Percentiles rank a stretch among this genome's conserved stretches.
phyloP scores from a whole-genome alignment of 2,797 vertebrate genomes.

The Lophius americanus region DNA sequence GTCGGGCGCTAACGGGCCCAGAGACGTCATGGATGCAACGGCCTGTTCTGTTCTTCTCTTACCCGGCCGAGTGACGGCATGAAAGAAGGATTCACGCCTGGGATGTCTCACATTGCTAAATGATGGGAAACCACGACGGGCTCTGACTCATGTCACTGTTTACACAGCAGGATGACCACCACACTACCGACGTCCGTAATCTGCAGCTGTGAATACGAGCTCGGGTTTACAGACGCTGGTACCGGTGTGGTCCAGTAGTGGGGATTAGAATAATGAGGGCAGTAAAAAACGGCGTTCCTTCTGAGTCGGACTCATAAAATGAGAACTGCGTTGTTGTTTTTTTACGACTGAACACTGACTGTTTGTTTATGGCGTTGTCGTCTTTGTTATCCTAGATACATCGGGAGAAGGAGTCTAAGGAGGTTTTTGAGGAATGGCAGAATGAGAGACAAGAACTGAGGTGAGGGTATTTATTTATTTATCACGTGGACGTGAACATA shows the following conservation, averaged over 20 bases:
- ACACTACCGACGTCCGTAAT: not conserved
- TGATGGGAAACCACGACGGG: not conserved
- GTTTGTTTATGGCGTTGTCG: not conserved
- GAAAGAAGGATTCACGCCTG: not conserved
- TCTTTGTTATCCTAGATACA: slow-evolving; percentile 70
- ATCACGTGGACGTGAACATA: no score
- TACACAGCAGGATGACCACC: not conserved
- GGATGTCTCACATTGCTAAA: slow-evolving; percentile 11
- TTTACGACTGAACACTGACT: not conserved
- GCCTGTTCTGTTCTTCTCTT: no score
- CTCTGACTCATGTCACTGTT: not conserved
- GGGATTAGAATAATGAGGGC: no score
- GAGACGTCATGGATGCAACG: no score
- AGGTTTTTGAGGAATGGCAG: slow-evolving; percentile 86
- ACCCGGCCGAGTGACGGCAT: no score
- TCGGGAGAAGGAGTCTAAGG: slow-evolving; percentile 78
- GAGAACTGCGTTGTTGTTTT: not conserved
- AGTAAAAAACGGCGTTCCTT: not conserved
- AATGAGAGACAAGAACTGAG: slow-evolving; percentile 86
- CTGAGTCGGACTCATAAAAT: not conserved
- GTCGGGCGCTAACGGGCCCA: no score
- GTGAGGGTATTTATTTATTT: slow-evolving; percentile 53
- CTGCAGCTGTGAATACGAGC: no score
- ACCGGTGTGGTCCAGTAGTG: no score
- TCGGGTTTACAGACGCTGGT: no score